phyloP scores from a whole-genome alignment of 1,140 invertebrate species.

The Psix sp. region DNA sequence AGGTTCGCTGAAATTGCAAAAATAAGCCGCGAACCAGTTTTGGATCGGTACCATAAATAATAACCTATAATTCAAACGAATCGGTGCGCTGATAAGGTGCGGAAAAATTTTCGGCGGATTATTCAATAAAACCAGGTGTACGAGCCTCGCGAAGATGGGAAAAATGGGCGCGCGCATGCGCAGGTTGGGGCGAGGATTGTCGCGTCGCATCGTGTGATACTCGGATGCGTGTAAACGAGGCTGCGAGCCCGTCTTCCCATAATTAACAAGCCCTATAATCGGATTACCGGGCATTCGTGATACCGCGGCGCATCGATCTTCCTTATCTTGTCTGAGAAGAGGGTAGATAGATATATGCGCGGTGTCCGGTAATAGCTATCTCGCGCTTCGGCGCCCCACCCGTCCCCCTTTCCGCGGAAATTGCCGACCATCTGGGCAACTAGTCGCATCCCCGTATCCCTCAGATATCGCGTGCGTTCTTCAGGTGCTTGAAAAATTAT shows the following conservation, averaged over 20 bases:
- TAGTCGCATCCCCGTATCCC: conserved; percentile 31
- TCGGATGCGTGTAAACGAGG: conserved; percentile 58
- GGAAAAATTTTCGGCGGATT: conserved; percentile 13
- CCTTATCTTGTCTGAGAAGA: conserved; percentile 59
- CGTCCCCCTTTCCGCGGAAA: conserved; percentile 11
- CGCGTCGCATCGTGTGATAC: conserved; percentile 53
- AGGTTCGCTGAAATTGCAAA: conserved; percentile 24
- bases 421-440: conserved; percentile 32
- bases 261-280: conserved; percentile 64
- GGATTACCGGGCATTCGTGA: conserved; percentile 58
- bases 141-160: background rate
- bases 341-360: conserved; percentile 56
- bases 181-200: conserved; percentile 45
- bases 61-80: conserved; percentile 39
- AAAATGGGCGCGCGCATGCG: background rate
- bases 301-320: conserved; percentile 61
- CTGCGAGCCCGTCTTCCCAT: conserved; percentile 55
- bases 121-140: conserved; percentile 14
- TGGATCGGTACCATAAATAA: conserved; percentile 18
- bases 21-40: conserved; percentile 28
- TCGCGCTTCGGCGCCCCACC: conserved; percentile 32
- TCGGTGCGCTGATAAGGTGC: conserved; percentile 22
- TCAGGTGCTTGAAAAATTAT: conserved; percentile 56
- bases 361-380: conserved; percentile 55
- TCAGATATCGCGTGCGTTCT: conserved; percentile 56